Conservation (phyloP, 2,113 vertebrate genomes). For the Triplophysa dalaica region DNA sequence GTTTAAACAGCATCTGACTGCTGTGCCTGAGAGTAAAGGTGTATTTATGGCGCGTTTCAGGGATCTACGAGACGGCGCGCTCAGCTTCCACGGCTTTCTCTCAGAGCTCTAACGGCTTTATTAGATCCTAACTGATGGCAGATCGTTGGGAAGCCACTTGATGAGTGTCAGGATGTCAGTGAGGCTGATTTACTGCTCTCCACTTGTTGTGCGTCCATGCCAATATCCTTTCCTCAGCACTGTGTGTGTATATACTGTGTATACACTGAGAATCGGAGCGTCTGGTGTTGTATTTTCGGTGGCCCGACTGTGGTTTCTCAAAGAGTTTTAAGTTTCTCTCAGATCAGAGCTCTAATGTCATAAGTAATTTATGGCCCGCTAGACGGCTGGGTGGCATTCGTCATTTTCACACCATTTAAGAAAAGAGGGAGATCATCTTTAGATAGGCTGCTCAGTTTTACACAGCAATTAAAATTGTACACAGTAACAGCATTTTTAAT, state of each 20-base stretch:
- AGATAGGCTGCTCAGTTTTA: background rate
- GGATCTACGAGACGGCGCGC: conserved; percentile 10
- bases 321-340: conserved; percentile 1
- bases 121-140: conserved; percentile 71
- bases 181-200: conserved; percentile 72
- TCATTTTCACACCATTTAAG: background rate
- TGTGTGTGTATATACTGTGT: background rate
- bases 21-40: conserved; percentile 13
- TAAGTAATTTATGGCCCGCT: background rate
- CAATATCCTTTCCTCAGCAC: conserved; percentile 47
- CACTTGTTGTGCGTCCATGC: conserved; percentile 67
- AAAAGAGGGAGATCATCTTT: background rate
- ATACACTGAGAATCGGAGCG: background rate
- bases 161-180: conserved; percentile 72
- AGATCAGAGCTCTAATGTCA: background rate
- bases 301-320: background rate
- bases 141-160: conserved; percentile 69
- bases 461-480: no score
- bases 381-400: background rate
- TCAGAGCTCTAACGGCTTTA: conserved; percentile 68
- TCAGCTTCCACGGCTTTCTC: conserved; percentile 61
- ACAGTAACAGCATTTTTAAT: no score
- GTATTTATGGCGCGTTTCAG: conserved; percentile 7
- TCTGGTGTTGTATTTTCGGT: background rate
- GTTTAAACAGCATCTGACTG: conserved; percentile 16